Evolutionary conservation across 2,113 vertebrate genomes (phyloP).

Genomic region (Sterna hirundo): DNA sequence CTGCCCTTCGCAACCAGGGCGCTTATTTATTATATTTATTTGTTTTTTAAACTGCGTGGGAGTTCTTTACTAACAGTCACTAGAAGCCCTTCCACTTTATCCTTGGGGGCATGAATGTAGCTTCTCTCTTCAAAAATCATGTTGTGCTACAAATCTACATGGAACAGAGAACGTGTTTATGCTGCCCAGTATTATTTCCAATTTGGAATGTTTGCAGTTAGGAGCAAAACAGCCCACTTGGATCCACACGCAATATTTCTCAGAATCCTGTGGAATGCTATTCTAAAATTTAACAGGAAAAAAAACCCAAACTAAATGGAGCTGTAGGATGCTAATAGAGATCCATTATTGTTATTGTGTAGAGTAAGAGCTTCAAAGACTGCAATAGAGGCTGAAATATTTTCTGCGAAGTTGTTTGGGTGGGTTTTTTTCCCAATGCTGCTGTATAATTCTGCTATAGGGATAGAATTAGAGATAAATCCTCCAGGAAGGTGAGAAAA

Average conservation of each 20-base stretch:
- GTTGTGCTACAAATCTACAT: not conserved
- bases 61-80: not conserved
- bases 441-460: not conserved
- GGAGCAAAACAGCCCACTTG: not conserved
- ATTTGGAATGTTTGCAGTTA: not conserved
- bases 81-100: not conserved
- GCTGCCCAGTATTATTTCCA: not conserved
- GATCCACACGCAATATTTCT: not conserved
- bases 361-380: not conserved
- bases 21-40: not conserved
- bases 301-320: not conserved
- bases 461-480: not conserved
- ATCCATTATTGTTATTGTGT: not conserved
- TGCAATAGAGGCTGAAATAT: not conserved
- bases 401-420: not conserved
- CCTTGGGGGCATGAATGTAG: not conserved
- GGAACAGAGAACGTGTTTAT: not conserved
- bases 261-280: not conserved
- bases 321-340: not conserved
- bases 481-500: not conserved
- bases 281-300: not conserved
- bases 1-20: not conserved
- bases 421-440: accelerated
- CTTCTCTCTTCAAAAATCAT: not conserved
- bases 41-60: not conserved